A percentile compares a stretch with the other conserved stretches of the same genome.
These are phyloP conservation scores for Toxotes lorentzi DNA, from an alignment of 2,797 vertebrate species.

Conservation along the genomic window DNA sequence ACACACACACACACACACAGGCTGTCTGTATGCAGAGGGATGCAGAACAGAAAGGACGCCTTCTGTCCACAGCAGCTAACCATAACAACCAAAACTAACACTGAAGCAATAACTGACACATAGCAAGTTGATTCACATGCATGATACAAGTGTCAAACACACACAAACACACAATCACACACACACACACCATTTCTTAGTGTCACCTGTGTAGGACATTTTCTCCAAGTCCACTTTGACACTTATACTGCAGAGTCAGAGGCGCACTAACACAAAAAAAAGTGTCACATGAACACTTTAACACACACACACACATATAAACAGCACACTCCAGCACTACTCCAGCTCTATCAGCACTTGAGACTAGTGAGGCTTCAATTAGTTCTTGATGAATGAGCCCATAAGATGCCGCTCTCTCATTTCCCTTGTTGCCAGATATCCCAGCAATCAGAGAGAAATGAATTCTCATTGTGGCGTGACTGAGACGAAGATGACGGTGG, in stretches of 20 bases:
- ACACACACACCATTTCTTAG: slow-evolving; percentile 24
- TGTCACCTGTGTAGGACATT: slow-evolving; percentile 24
- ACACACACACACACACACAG: slow-evolving; percentile 76
- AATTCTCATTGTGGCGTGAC: slow-evolving; percentile 92
- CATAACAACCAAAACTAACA: slow-evolving; percentile 87
- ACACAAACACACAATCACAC: slow-evolving; percentile 24
- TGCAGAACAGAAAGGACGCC: slow-evolving; percentile 85
- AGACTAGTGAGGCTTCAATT: slow-evolving; percentile 98
- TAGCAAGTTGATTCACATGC: slow-evolving; percentile 74
- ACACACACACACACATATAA: slow-evolving; percentile 65
- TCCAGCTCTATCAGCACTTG: slow-evolving; percentile 94
- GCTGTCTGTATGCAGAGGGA: slow-evolving; percentile 81
- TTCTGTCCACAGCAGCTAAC: slow-evolving; percentile 86
- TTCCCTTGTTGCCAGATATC: slow-evolving; percentile 94
- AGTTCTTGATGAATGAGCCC: slow-evolving; percentile 99
- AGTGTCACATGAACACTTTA: slow-evolving; percentile 60
- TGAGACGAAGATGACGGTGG: slow-evolving; percentile 82
- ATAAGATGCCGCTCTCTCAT: slow-evolving; percentile 96
- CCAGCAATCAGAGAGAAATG: slow-evolving; percentile 93
- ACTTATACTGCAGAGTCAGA: slow-evolving; percentile 46
- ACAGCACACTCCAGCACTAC: slow-evolving; percentile 70
- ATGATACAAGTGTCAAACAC: background rate
- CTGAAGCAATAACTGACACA: slow-evolving; percentile 75
- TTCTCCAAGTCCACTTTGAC: slow-evolving; percentile 29
- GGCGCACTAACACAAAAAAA: slow-evolving; percentile 46